A percentile compares a stretch with the other conserved stretches of the same genome.
phyloP scores from a whole-genome alignment of 2,797 vertebrate genomes.

The Pempheris klunzingeri region DNA sequence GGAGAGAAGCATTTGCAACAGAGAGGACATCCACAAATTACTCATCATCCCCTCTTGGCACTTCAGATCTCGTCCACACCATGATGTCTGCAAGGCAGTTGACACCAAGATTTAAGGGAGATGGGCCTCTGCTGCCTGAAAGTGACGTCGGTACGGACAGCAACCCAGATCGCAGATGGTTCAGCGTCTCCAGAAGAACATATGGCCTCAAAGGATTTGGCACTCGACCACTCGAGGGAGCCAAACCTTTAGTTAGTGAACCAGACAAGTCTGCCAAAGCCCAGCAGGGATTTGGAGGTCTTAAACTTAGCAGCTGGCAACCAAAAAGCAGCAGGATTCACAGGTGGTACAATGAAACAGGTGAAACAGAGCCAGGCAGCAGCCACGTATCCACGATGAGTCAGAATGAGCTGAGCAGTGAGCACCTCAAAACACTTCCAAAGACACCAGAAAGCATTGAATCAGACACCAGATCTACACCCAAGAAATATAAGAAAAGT shows the following conservation, averaged over 20 bases:
- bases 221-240: slow-evolving; percentile 56
- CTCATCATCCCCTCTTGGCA: slow-evolving; percentile 7
- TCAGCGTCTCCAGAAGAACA: slow-evolving; percentile 17
- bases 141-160: not conserved
- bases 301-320: slow-evolving; percentile 20
- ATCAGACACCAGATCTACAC: not conserved
- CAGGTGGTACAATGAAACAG: slow-evolving; percentile 15
- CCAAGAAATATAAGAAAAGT: slow-evolving; percentile 5
- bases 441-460: not conserved
- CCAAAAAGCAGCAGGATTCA: slow-evolving; percentile 21
- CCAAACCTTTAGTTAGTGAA: slow-evolving; percentile 35
- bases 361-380: not conserved
- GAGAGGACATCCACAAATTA: not conserved
- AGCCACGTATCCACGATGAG: not conserved
- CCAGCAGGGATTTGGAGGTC: slow-evolving; percentile 15
- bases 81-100: not conserved
- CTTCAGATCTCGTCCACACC: not conserved
- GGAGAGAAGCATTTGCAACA: not conserved
- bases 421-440: not conserved
- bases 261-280: not conserved
- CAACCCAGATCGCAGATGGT: not conserved
- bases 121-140: not conserved
- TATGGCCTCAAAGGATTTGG: slow-evolving; percentile 42
- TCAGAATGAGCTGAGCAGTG: not conserved
- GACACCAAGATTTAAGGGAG: slow-evolving; percentile 2